Conservation (phyloP, 2,888 invertebrate species). For the Electrophaes corylata region DNA sequence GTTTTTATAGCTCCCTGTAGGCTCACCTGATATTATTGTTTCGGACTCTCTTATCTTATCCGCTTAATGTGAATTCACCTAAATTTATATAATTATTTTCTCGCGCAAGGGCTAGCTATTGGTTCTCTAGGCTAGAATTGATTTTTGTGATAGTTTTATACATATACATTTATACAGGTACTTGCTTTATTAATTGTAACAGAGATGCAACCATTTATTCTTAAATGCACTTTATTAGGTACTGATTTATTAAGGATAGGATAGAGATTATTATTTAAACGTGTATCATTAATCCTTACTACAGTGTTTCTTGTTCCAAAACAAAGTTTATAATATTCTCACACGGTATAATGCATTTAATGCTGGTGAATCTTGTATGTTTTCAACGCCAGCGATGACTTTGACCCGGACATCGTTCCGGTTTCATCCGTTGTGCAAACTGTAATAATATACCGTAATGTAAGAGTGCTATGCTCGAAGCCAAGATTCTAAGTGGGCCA, state of each 20-base stretch:
- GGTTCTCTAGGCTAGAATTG: too few species aligned
- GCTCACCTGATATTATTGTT: slow-evolving; percentile 8
- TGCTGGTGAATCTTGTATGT: slow-evolving; percentile 1
- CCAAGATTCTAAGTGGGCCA: slow-evolving; percentile 68
- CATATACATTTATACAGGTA: too few species aligned
- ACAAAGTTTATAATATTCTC: not conserved
- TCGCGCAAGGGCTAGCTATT: too few species aligned
- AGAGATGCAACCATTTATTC: too few species aligned
- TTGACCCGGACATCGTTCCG: slow-evolving; percentile 72
- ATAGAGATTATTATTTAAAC: too few species aligned
- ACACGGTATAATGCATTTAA: not conserved
- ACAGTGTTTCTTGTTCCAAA: too few species aligned
- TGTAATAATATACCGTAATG: slow-evolving; percentile 74
- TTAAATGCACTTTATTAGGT: too few species aligned
- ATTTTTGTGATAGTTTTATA: too few species aligned
- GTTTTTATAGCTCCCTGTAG: slow-evolving; percentile 31
- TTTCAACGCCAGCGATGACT: slow-evolving; percentile 50
- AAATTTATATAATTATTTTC: not conserved
- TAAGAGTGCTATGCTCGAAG: slow-evolving; percentile 61
- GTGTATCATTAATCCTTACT: too few species aligned
- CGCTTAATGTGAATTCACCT: not conserved
- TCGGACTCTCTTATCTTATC: too few species aligned
- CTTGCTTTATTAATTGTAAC: too few species aligned
- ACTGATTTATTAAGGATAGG: too few species aligned
- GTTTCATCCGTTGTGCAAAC: slow-evolving; percentile 64